A percentile compares a stretch with the other conserved stretches of the same genome.
These are phyloP conservation scores for Drosophila watanabei DNA, from an alignment of 1,140 invertebrate genomes.

Conservation along the genomic window DNA sequence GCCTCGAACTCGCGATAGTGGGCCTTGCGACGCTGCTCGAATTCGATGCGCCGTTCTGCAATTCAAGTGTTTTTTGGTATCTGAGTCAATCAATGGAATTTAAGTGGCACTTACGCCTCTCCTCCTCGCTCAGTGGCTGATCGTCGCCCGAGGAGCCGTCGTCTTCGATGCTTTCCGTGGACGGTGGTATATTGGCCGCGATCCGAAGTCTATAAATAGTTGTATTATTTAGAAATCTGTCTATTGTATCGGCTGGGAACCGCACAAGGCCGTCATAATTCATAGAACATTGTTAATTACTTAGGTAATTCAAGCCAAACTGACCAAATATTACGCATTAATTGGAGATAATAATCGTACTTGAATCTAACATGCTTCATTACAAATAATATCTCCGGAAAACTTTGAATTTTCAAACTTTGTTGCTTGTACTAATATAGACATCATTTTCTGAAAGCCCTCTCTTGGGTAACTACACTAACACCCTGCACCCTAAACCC, in stretches of 20 bases:
- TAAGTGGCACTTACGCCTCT: conserved; percentile 85
- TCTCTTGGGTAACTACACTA: background rate
- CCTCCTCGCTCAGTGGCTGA: conserved; percentile 88
- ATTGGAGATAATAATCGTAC: conserved; percentile 8
- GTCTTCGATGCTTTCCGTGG: conserved; percentile 87
- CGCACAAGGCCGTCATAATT: background rate
- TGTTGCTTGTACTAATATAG: background rate
- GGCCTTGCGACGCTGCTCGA: conserved; percentile 96
- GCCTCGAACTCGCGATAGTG: conserved; percentile 99
- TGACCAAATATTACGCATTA: conserved; percentile 5
- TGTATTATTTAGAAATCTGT: background rate
- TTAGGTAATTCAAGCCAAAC: conserved; percentile 11
- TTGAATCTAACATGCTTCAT: conserved; percentile 12
- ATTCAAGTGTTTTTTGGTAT: conserved; percentile 35
- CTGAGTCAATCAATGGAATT: conserved; percentile 21
- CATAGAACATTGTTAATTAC: conserved; percentile 15
- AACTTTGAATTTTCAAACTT: background rate
- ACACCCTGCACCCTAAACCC: background rate
- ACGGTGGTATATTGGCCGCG: conserved; percentile 83
- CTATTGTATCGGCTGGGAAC: background rate
- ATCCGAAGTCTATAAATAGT: conserved; percentile 84
- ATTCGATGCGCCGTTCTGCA: conserved; percentile 90
- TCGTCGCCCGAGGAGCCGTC: conserved; percentile 88
- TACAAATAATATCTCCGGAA: background rate
- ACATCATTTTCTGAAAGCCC: conserved; percentile 9